Evolutionary conservation across 92 coral and sea anemone genomes (phyloP).

Genomic region (Montipora capitata): DNA sequence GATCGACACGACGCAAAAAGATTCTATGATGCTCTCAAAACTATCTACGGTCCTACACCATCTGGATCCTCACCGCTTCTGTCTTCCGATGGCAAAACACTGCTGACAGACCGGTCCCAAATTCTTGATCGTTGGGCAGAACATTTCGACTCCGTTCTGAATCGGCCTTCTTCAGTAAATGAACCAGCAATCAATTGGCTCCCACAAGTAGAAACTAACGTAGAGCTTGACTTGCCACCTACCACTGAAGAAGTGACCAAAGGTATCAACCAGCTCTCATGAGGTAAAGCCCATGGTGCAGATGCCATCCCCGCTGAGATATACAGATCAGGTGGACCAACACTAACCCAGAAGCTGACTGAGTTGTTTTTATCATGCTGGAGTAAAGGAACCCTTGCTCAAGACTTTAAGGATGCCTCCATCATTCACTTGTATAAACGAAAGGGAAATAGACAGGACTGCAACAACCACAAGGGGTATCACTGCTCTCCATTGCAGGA

Average conservation of each 20-base stretch:
- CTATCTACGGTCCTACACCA: conserved; percentile 6
- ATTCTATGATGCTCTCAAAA: conserved; percentile 24
- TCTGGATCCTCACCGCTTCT: conserved; percentile 36
- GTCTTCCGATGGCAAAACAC: conserved; percentile 17
- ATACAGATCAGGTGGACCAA: conserved; percentile 34
- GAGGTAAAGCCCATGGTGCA: conserved; percentile 19
- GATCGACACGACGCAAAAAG: conserved; percentile 33
- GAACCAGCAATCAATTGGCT: conserved; percentile 26
- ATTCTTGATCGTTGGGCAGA: conserved; percentile 47
- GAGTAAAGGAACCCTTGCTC: no score
- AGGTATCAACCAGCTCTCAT: conserved; percentile 17
- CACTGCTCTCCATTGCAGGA: conserved; percentile 53
- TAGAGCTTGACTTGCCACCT: conserved; percentile 11
- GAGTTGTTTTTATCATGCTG: conserved; percentile 7
- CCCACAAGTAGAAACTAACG: conserved; percentile 27
- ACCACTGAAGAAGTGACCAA: conserved; percentile 29
- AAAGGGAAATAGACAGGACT: conserved; percentile 24
- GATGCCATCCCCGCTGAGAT: conserved; percentile 46
- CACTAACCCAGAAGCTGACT: conserved; percentile 19
- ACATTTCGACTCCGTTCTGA: conserved; percentile 2
- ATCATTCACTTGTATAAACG: conserved; percentile 49
- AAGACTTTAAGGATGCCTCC: no score
- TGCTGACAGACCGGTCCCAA: conserved; percentile 10
- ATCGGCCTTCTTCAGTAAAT: conserved; percentile 12
- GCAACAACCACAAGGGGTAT: conserved; percentile 41